Percentiles rank a stretch among this genome's conserved stretches.
phyloP scores from a whole-genome alignment of 2,888 invertebrate genomes.

The Fragum fragum region DNA sequence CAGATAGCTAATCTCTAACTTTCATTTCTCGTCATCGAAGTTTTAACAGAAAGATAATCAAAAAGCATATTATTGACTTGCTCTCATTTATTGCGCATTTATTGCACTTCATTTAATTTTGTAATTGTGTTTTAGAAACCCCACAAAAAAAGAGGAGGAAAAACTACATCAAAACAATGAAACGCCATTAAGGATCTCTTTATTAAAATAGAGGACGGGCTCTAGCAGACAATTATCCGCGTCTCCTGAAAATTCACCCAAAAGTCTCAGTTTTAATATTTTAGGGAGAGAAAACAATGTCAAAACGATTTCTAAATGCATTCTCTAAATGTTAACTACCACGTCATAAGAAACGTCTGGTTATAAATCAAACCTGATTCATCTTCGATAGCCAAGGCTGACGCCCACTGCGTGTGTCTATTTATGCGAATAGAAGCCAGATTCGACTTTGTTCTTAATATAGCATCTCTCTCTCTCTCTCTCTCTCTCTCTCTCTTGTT shows the following conservation, averaged over 20 bases:
- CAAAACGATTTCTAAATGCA: no score
- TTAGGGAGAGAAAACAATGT: no score
- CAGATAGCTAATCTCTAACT: neutral
- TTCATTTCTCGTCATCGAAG: neutral
- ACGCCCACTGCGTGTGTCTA: no score
- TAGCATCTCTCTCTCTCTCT: no score
- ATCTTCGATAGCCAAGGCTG: no score
- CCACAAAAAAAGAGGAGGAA: neutral
- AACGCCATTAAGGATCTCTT: slow-evolving; percentile 3
- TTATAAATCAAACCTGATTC: no score
- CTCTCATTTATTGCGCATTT: neutral
- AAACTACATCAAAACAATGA: slow-evolving; percentile 1
- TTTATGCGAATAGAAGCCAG: no score
- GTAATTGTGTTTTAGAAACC: neutral
- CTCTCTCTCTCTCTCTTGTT: no score
- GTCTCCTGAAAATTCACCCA: neutral
- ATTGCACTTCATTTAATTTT: slow-evolving; percentile 4
- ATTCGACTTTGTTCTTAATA: no score
- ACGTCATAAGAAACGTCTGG: no score
- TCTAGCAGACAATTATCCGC: neutral
- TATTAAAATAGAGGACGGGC: neutral
- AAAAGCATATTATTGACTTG: neutral
- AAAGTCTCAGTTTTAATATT: no score
- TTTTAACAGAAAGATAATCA: neutral
- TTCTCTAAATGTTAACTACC: no score